Evolutionary conservation across 2,113 vertebrate species (phyloP), one percentile per base, ranked within the genome.

Genomic region (Prinia subflava): DNA sequence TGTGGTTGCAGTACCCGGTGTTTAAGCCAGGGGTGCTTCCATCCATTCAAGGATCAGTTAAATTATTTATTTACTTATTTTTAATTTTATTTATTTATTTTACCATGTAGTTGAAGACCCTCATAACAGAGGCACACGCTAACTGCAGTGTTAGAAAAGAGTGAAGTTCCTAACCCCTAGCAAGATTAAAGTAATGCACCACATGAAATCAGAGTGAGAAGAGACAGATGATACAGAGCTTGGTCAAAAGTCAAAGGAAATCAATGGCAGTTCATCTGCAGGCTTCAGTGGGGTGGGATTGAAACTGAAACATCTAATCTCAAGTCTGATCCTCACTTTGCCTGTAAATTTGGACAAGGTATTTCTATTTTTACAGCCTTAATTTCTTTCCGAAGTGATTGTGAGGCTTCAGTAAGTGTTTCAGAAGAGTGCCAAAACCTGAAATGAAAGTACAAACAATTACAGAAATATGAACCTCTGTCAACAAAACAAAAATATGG

Each of bases 191-290:
- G 62, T 31, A 68, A 62, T 62, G 74, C 69, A 49, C 35, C 0
- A 1, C 35, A 39, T 25, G 63, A 92, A 86, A 92, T 87, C 90
- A 88, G 71, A 82, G 49, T 57, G 46, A 62, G 78, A 79, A 84
- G 42, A 65, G 76, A 68, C 7, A 60, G 41, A 63, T n/a, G 60
- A 87, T 60, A 50, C 53, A 73, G 57, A 83, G 23, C 18, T 62
- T 88, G 88, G 79, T 83, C 76, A 88, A 88, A 93, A 83, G 79
- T 67, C 76, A 83, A 69, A 74, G 50, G 68, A 86, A 92, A 90
- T 93, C 91, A 82, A 68, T 85, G 74, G 25, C 77, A 87, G 31
- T 69, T 86, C 70, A 65, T 87, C 80, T 95, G 56, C 81, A 79
- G 50, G 50, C 37, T 89, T 89, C 64, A 63, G 23, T 39, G 68